Base-by-base conservation (phyloP, 2,888 invertebrate genomes). In the Lordiphosa fenestrarum region DNA sequence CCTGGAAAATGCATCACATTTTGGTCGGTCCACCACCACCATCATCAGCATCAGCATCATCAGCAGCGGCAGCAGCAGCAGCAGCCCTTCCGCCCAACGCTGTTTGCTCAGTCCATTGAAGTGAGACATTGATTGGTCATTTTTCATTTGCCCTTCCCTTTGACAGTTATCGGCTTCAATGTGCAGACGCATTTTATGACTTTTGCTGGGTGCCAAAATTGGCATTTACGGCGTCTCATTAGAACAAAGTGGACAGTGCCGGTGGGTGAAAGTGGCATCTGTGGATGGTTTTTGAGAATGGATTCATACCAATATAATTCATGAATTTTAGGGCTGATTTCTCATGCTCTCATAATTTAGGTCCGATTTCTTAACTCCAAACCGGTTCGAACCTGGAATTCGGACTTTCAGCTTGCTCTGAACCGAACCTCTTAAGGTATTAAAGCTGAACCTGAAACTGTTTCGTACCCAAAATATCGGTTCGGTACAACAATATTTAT, bases 121-220 rank as follows among this genome's bases (percentile, higher is more conserved):
- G 78, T 71, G 71, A 71, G 73, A 67, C 87, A 83, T 84, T 84
- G 87, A 86, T 84, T 88, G 88, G 87, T 87, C 86, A 88, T 88
- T 88, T 88, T 88, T 88, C 88, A 88, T 87, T 83, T 61, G 44
- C 15, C 30, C 30, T 67, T 41, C 81, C 81, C 85, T 64, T 52
- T 87, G 86, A 84, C 82, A 76, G 80, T 80, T 77, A 77, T 25
- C 25, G 25, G 25, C 3, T 82, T 63, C 46, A 73, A 71, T 72
- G 81, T 58, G 82, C 71, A 58, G 15, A 42, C 41, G 42, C 41
- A 51, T 60, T 64, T 59, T 42, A 10, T 7, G 7, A 10, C 15
- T 9, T 39, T 39, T 42, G 23, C 13, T 44, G 44, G 44, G 4
- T 44, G 44, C 44, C 64, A 51, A 54, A 50, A 57, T 25, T 58